These are phyloP conservation scores for Agrypnia vestita DNA, from an alignment of 1,140 invertebrate genomes.

Conservation along the genomic window DNA sequence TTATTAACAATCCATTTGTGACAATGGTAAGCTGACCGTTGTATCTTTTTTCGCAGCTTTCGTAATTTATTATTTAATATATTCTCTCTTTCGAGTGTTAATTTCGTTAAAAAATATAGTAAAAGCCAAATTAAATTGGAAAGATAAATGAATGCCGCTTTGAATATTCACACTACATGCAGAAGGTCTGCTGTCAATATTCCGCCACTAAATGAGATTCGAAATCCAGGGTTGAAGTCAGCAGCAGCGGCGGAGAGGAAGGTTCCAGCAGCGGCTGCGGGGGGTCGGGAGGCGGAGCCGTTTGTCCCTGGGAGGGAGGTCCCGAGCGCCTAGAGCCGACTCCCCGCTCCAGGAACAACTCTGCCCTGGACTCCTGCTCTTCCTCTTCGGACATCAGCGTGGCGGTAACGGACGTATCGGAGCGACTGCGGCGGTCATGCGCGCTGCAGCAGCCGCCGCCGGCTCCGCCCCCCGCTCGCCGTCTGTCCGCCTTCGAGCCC, in stretches of 20 bases:
- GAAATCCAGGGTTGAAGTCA: constrained; percentile 65
- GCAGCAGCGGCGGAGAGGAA: constrained; percentile 63
- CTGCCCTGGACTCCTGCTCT: constrained; percentile 70
- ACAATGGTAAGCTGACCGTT: too few species aligned
- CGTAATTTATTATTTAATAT: too few species aligned
- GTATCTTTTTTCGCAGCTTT: too few species aligned
- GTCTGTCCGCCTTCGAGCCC: constrained; percentile 70
- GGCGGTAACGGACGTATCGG: constrained; percentile 75
- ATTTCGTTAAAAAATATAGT: too few species aligned
- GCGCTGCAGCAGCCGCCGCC: constrained; percentile 76
- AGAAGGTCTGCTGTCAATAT: too few species aligned
- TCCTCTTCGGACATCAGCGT: constrained; percentile 83
- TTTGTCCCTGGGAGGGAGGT: constrained; percentile 61
- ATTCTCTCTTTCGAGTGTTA: too few species aligned
- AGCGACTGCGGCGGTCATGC: constrained; percentile 74
- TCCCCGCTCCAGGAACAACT: constrained; percentile 65
- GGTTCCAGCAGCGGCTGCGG: constrained; percentile 63
- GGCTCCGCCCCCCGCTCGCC: constrained; percentile 72
- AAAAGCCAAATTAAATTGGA: too few species aligned
- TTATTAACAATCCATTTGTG: too few species aligned
- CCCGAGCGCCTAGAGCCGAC: constrained; percentile 64
- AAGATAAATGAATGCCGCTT: too few species aligned
- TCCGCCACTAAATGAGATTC: neutral
- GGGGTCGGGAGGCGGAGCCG: constrained; percentile 63
- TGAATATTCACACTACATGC: too few species aligned